These are phyloP conservation scores for Lates calcarifer DNA, from an alignment of 2,113 vertebrate genomes.

Conservation along the genomic window DNA sequence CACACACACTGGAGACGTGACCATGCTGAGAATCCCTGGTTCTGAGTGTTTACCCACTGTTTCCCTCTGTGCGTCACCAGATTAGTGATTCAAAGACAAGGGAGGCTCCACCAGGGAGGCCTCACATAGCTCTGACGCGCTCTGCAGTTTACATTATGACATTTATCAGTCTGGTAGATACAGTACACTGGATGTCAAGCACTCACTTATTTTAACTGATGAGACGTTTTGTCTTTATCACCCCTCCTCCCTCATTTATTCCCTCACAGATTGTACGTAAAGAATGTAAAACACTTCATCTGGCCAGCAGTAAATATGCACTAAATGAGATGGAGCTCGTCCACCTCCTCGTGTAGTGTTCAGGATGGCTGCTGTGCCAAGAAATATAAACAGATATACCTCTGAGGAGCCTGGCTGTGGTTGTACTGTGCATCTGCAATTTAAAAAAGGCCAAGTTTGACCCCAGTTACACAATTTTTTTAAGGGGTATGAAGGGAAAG, in stretches of 20 bases:
- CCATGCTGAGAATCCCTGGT: slow-evolving; percentile 12
- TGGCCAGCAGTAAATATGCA: background rate
- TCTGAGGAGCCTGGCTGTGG: background rate
- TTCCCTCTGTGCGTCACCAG: slow-evolving; percentile 43
- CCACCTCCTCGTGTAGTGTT: background rate
- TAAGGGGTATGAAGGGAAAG: no score
- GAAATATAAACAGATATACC: background rate
- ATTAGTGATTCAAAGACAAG: slow-evolving; percentile 29
- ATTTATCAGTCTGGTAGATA: slow-evolving; percentile 7
- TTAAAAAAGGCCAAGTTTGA: background rate
- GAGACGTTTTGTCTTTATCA: background rate
- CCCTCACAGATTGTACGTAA: no score
- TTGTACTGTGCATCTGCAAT: no score
- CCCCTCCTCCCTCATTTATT: background rate
- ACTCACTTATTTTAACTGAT: no score
- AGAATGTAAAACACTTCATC: background rate
- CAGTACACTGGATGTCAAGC: no score
- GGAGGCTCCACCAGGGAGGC: background rate
- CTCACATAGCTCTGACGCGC: slow-evolving; percentile 3
- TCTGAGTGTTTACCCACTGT: slow-evolving; percentile 30
- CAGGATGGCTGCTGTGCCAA: background rate
- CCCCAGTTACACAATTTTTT: background rate
- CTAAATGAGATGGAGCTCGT: background rate
- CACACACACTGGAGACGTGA: slow-evolving; percentile 10
- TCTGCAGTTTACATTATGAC: slow-evolving; percentile 24